These are phyloP conservation scores for Labeo calbasu DNA, from an alignment of 2,797 vertebrate genomes.

Conservation along the genomic window DNA sequence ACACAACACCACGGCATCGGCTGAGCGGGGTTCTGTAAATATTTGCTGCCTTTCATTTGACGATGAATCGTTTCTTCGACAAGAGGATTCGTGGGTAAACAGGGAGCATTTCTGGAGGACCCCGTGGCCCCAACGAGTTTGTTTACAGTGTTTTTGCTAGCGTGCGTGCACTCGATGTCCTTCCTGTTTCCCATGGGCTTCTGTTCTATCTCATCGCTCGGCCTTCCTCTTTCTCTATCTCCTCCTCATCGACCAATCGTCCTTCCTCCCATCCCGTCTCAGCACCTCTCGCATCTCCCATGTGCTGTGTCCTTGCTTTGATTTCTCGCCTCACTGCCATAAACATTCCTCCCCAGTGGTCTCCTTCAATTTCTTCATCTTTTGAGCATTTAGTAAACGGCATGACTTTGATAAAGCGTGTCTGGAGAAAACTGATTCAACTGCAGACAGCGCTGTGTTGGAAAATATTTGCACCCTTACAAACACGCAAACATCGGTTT, in stretches of 20 bases:
- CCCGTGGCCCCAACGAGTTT: constrained; percentile 54
- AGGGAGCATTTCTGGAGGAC: constrained; percentile 48
- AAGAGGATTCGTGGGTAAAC: constrained; percentile 60
- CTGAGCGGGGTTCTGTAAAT: constrained; percentile 60
- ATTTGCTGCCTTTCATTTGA: constrained; percentile 60
- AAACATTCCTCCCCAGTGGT: constrained; percentile 61
- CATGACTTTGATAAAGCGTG: constrained; percentile 54
- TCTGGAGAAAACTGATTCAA: constrained; percentile 52
- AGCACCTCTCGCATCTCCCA: constrained; percentile 51
- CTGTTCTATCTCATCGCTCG: constrained; percentile 54
- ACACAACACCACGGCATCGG: constrained; percentile 48
- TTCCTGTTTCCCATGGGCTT: constrained; percentile 60
- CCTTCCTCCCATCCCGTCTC: constrained; percentile 49
- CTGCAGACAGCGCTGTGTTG: constrained; percentile 6
- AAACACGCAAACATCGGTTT: constrained; percentile 30
- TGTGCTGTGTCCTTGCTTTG: constrained; percentile 58
- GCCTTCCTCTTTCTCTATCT: constrained; percentile 54
- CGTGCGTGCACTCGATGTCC: constrained; percentile 54
- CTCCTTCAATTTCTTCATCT: constrained; percentile 59
- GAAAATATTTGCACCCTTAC: constrained; percentile 39
- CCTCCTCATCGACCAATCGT: constrained; percentile 51
- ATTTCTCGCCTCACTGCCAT: constrained; percentile 58
- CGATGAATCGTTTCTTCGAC: constrained; percentile 53
- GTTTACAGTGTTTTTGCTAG: constrained; percentile 61
- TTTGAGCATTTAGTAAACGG: constrained; percentile 52